Percentiles rank a stretch among this genome's conserved stretches.
Conservation (phyloP, 2,888 invertebrate species). For the Portevinia maculata region DNA sequence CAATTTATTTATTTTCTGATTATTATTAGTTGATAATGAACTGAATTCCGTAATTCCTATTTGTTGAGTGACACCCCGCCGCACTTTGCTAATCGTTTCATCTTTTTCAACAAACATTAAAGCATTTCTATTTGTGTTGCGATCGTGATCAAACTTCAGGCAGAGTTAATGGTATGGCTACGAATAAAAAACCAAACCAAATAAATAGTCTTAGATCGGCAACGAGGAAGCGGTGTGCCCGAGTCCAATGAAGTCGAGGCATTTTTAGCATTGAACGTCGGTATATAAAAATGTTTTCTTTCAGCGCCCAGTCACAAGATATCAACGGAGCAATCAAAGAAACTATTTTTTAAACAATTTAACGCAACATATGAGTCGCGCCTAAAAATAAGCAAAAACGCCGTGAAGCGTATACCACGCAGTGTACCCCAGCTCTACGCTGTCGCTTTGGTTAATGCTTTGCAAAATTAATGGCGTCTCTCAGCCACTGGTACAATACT, state of each 20-base stretch:
- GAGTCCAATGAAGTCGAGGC: background rate
- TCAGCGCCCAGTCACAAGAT: conserved; percentile 45
- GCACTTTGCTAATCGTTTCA: conserved; percentile 33
- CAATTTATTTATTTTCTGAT: conserved; percentile 35
- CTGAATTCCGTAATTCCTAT: conserved; percentile 24
- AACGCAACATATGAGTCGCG: conserved; percentile 52
- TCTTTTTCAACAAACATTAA: conserved; percentile 21
- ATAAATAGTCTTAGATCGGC: conserved; percentile 37
- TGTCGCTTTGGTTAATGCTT: too few species aligned
- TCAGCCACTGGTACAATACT: background rate
- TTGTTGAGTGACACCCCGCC: conserved; percentile 37
- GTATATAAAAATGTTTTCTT: conserved; percentile 41
- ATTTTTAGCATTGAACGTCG: conserved; percentile 40
- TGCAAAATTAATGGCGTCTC: conserved; percentile 1
- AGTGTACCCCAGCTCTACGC: conserved; percentile 1
- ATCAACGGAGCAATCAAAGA: conserved; percentile 32
- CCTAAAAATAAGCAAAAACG: conserved; percentile 48
- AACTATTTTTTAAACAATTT: conserved; percentile 68
- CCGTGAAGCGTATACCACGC: background rate
- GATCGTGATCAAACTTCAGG: conserved; percentile 11
- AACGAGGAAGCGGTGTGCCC: conserved; percentile 32
- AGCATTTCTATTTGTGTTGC: conserved; percentile 41
- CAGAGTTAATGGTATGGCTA: too few species aligned
- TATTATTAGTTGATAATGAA: conserved; percentile 51
- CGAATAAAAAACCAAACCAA: conserved; percentile 11